Evolutionary conservation across 2,113 vertebrate genomes (phyloP), one percentile per base, ranked within the genome.

Genomic region (Tragelaphus buxtoni): DNA sequence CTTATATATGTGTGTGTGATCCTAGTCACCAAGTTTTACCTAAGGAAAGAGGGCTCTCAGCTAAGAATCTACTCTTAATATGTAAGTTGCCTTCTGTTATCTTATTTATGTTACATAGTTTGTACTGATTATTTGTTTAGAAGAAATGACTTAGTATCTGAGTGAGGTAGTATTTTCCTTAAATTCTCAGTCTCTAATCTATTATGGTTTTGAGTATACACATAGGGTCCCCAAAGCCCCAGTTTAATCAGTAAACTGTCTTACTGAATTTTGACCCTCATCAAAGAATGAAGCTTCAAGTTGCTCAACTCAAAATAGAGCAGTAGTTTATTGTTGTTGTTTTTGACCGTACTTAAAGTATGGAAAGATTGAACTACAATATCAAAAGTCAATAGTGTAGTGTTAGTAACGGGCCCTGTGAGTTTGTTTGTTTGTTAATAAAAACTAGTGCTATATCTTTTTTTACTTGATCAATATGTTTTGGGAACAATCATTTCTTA

Each of bases 261-360:
- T 91, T 81, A 65, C 55, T 85, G 74, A 82, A 86, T 84, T 95
- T 95, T 96, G 80, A 88, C 18, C 60, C 35, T 89, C 47, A 88
- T 49, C 53, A 95, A 92, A 97, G 28, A 91, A 61, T 94, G 80
- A 96, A 94, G 47, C 56, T 92, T 96, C 81, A 92, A 80, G 49
- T 42, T 89, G 58, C 51, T 88, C 32, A 65, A 2, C 42, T 83
- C 28, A 94, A 92, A 95, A 80, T 49, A 79, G 49, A 74, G 28
- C 63, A n/a, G 9, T 95, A 65, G 13, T 76, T 94, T 92, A 82
- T 55, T 55, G n/a, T 49, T 24, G 58, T 72, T 65, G 28, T 89
- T 83, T 95, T 93, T 55, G 81, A 51, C 55, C 49, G 18, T 94
- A 63, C 6, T 91, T 88, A 32, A 92, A 88, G 17, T 83, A 28